Base-by-base conservation (phyloP, 2,797 vertebrate genomes). In the Anguilla megastoma region DNA sequence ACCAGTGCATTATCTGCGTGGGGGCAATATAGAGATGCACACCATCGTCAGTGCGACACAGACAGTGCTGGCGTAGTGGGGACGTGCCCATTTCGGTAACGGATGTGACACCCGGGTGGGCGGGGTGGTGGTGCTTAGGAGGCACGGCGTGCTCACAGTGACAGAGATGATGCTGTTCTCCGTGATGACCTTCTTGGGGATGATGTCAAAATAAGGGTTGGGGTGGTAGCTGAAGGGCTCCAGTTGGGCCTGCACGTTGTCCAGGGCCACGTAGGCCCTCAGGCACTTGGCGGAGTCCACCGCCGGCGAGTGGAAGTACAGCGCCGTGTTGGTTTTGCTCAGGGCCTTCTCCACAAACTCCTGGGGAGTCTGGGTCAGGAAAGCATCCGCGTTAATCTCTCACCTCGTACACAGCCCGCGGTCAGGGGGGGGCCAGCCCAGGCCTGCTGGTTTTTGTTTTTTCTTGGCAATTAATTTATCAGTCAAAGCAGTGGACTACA, bases 181-280 rank as follows among this genome's bases (percentile, higher is more conserved):
- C 0, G 97, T 97, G 95, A 98, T 97, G 90, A 97, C 92, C 0
- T 95, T 97, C 87, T 97, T 97, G 0, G 94, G 36, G 36, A 36
- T 95, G 91, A 98, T 95, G 16, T 94, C 89, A 89, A 99, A 99
- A 66, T 89, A 93, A 52, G 98, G 98, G 92, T 99, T 93, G 0
- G 95, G 91, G 87, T 98, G 94, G 69, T 99, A 99, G 66, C 95
- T 94, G 21, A 99, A 99, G 30, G 95, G 92, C 90, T 95, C 95
- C 24, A 98, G 96, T 54, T 96, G 94, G 82, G 93, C 93, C 0
- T 87, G 76, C 84, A 94, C 95, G 91, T 97, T 97, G 89, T 99
- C 98, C 93, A 99, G 97, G 87, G 96, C 93, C 88, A 99, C 93
- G 92, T 93, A 91, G 0, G 93, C 96, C 0, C 91, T 96, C 60